Evolutionary conservation across 2,888 invertebrate genomes (phyloP).

Genomic region (Trimorus sp.): DNA sequence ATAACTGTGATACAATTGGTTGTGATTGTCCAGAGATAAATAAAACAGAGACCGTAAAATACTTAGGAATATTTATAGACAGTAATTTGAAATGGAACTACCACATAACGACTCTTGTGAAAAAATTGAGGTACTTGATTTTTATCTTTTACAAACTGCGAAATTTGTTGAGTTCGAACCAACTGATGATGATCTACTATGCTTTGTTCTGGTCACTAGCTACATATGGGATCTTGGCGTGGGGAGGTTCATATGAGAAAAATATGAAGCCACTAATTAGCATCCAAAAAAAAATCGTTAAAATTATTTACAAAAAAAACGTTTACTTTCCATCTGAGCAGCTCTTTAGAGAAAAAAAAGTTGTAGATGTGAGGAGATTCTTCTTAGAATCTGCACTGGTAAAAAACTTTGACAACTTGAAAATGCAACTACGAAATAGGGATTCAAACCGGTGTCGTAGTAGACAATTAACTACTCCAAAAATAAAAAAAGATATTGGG

Average conservation of each 20-base stretch:
- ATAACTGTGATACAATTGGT: neutral
- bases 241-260: conserved; percentile 11
- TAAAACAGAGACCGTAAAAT: neutral
- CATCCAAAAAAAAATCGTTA: conserved; percentile 19
- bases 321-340: conserved; percentile 4
- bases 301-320: conserved; percentile 11
- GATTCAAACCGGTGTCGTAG: neutral
- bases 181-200: conserved; percentile 12
- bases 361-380: conserved; percentile 2
- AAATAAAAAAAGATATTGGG: conserved; percentile 16
- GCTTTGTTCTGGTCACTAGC: conserved; percentile 16
- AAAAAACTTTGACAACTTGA: neutral
- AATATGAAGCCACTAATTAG: neutral
- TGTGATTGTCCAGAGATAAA: neutral
- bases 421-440: neutral
- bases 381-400: conserved; percentile 3
- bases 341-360: conserved; percentile 8
- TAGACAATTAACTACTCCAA: neutral
- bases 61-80: conserved; percentile 8
- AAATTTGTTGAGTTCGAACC: neutral
- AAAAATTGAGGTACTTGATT: conserved; percentile 6
- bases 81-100: conserved; percentile 15
- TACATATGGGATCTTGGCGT: conserved; percentile 14
- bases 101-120: neutral
- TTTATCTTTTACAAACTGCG: conserved; percentile 17